Percentiles rank a stretch among this genome's conserved stretches.
phyloP scores from a whole-genome alignment of 2,113 vertebrate species.

The Pluvialis apricaria region DNA sequence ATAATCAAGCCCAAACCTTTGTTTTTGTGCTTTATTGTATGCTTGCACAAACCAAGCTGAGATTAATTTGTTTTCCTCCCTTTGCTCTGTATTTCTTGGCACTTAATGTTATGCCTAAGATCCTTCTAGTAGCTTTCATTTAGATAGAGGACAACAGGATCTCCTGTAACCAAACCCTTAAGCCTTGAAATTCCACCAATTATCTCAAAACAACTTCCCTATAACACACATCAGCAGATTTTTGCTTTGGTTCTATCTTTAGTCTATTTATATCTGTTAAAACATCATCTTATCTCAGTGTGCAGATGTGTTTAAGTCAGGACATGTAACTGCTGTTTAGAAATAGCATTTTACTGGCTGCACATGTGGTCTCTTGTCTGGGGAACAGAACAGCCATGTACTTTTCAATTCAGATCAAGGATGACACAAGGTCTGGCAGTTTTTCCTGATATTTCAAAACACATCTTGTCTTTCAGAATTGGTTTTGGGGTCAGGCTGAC shows the following conservation, averaged over 20 bases:
- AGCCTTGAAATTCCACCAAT: background rate
- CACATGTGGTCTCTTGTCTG: background rate
- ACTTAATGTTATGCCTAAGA: background rate
- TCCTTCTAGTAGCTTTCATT: background rate
- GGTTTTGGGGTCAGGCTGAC: slow-evolving; percentile 9
- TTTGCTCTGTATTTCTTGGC: background rate
- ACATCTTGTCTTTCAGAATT: background rate
- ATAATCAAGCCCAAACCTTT: background rate
- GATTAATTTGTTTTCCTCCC: background rate
- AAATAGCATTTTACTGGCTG: background rate
- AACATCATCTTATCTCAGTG: background rate
- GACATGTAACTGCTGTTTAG: background rate
- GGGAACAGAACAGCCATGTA: background rate
- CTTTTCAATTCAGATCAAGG: background rate
- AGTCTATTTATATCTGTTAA: background rate
- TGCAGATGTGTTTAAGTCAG: background rate
- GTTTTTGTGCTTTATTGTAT: background rate
- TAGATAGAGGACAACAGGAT: background rate
- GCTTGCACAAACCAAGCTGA: background rate
- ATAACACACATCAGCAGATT: background rate
- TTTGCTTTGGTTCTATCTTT: background rate
- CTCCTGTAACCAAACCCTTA: background rate
- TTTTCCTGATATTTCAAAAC: background rate
- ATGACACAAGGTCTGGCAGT: background rate
- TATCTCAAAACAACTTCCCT: background rate